phyloP scores from a whole-genome alignment of 2,113 vertebrate species.

The Brienomyrus brachyistius region DNA sequence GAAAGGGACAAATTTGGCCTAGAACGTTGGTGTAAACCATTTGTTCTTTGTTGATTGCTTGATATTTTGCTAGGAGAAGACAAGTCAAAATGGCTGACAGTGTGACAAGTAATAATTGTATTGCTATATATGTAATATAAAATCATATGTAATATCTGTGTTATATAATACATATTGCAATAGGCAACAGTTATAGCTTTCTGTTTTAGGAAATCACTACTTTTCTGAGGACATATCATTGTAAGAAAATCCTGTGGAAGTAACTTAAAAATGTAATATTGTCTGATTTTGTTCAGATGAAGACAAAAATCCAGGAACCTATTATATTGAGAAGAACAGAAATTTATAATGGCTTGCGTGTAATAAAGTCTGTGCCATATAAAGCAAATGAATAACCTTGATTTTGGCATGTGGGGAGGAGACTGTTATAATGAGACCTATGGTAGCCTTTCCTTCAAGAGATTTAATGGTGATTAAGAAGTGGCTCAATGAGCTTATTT shows the following conservation, averaged over 20 bases:
- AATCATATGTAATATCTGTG: background rate
- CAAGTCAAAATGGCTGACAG: background rate
- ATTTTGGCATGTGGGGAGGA: background rate
- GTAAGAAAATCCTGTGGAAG: background rate
- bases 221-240: background rate
- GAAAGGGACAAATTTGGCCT: background rate
- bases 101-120: background rate
- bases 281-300: background rate
- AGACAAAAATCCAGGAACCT: background rate
- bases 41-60: background rate
- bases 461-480: constrained; percentile 11
- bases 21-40: background rate
- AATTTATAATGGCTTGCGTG: background rate
- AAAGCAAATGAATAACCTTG: background rate
- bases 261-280: background rate
- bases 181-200: background rate
- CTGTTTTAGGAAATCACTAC: background rate
- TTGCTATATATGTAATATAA: background rate
- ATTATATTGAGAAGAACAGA: background rate
- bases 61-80: background rate
- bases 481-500: constrained; percentile 9
- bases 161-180: background rate
- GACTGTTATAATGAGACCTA: background rate
- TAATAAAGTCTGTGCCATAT: background rate
- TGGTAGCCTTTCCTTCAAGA: background rate